A percentile compares a stretch with the other conserved stretches of the same genome.
These are phyloP conservation scores for Xylota segnis DNA, from an alignment of 2,888 invertebrate genomes.

Conservation along the genomic window DNA sequence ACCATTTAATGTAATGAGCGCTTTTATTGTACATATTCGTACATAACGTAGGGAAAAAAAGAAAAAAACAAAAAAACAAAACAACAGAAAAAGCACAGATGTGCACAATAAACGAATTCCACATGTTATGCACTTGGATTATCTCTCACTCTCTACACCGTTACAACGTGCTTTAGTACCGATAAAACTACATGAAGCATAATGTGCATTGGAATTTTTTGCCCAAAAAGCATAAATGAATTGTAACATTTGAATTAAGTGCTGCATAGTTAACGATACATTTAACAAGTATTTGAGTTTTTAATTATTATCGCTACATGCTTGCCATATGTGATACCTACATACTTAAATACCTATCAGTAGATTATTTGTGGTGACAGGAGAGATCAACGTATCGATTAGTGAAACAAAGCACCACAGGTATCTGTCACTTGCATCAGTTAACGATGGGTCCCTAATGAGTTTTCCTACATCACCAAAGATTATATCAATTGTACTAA, in stretches of 20 bases:
- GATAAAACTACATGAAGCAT: conserved; percentile 22
- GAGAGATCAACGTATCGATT: too few relatives aligned
- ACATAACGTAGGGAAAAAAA: conserved; percentile 1
- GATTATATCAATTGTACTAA: too few relatives aligned
- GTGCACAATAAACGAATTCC: conserved; percentile 29
- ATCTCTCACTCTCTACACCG: background rate
- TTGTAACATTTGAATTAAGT: background rate
- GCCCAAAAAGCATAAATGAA: background rate
- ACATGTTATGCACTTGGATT: conserved; percentile 28
- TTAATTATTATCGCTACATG: background rate
- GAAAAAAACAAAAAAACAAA: conserved; percentile 9
- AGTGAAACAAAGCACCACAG: too few relatives aligned
- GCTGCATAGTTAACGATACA: conserved; percentile 41
- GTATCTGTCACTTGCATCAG: too few relatives aligned
- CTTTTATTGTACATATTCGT: conserved; percentile 12
- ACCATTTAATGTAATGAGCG: conserved; percentile 33
- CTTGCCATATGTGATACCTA: background rate
- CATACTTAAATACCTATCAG: too few relatives aligned
- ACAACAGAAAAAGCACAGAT: conserved; percentile 1
- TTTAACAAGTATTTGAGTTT: conserved; percentile 20
- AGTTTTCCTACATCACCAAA: too few relatives aligned
- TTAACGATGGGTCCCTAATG: too few relatives aligned
- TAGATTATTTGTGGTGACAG: background rate
- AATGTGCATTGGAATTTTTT: conserved; percentile 5
- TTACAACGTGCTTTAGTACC: conserved; percentile 22